Conservation (phyloP, 2,888 invertebrate genomes). For the Caenorhabditis japonica region DNA sequence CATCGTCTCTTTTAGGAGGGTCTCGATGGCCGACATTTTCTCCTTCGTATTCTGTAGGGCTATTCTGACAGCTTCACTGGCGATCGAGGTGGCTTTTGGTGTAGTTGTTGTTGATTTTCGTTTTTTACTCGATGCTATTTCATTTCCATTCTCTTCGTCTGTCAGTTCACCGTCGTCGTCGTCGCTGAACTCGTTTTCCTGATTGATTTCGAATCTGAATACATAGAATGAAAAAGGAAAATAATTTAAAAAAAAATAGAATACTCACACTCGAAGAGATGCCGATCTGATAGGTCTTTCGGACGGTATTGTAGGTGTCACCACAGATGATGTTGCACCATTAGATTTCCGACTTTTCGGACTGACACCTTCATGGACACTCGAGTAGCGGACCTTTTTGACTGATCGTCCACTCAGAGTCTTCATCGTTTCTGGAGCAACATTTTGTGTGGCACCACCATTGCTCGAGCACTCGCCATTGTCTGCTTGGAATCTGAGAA, state of each 20-base stretch:
- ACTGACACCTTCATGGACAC: constrained; percentile 23
- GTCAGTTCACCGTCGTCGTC: neutral
- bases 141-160: constrained; percentile 4
- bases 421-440: constrained; percentile 6
- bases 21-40: constrained; percentile 56
- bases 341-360: constrained; percentile 28
- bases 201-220: too few species aligned
- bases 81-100: neutral
- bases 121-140: neutral
- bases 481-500: neutral
- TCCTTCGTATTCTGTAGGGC: constrained; percentile 25
- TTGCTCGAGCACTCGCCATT: neutral
- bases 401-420: constrained; percentile 62
- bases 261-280: constrained; percentile 6
- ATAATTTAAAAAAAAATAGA: too few species aligned
- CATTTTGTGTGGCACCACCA: neutral
- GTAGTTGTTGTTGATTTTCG: neutral
- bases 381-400: constrained; percentile 53
- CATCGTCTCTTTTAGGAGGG: constrained; percentile 63
- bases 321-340: neutral
- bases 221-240: too few species aligned
- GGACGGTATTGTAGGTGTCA: neutral
- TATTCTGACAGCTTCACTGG: neutral
- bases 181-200: too few species aligned
- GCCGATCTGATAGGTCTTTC: constrained; percentile 15